These are phyloP conservation scores for Corydoras sp. DNA, from an alignment of 2,113 vertebrate species.

Conservation along the genomic window DNA sequence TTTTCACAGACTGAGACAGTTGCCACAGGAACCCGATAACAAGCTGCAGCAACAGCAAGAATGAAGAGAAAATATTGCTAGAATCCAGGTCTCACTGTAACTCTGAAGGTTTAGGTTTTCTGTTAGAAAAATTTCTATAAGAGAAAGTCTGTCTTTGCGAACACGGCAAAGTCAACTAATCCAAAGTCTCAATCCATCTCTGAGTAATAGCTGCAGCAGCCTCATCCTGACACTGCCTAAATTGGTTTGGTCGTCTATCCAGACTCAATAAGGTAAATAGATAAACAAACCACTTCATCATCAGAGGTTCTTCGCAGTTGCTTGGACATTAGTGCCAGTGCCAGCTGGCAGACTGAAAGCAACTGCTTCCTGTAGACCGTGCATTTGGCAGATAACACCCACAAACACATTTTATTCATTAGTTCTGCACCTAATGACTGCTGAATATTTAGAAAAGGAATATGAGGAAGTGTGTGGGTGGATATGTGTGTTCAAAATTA, in stretches of 20 bases:
- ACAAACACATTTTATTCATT: not conserved
- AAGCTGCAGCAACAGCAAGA: too few species aligned
- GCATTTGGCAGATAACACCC: not conserved
- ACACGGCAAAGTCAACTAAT: not conserved
- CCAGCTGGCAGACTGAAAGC: not conserved
- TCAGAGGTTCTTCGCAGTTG: not conserved
- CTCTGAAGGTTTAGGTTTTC: constrained; percentile 85
- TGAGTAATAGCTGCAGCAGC: not conserved
- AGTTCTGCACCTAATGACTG: too few species aligned
- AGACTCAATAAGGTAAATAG: constrained; percentile 9
- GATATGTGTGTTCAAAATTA: too few species aligned
- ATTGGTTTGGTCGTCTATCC: not conserved
- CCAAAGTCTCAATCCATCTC: not conserved
- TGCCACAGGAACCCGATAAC: too few species aligned
- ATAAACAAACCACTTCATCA: constrained; percentile 25
- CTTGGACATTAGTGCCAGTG: not conserved
- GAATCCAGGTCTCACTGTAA: constrained; percentile 89
- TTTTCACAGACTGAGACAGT: too few species aligned
- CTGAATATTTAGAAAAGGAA: too few species aligned
- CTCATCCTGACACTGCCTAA: not conserved
- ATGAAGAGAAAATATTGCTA: constrained; percentile 67
- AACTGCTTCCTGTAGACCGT: not conserved
- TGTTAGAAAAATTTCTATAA: constrained; percentile 43
- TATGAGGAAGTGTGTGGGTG: too few species aligned
- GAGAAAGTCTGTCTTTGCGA: not conserved